phyloP scores from a whole-genome alignment of 92 coral and sea anemone genomes.

The Paramuricea clavata region DNA sequence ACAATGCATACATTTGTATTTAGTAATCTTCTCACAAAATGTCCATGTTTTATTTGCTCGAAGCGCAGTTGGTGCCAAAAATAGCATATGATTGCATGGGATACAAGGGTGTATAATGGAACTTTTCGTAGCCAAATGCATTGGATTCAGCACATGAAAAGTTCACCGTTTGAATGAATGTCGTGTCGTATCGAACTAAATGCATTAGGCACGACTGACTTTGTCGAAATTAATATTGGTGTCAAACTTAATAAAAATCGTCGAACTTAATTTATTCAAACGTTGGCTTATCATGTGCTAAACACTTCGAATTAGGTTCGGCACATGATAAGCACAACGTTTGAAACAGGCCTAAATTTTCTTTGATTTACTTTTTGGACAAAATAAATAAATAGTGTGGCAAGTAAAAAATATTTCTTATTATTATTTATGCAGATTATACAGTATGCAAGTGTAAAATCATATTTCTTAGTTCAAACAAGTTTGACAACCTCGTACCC shows the following conservation, averaged over 20 bases:
- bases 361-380: too few relatives aligned
- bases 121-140: neutral
- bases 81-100: neutral
- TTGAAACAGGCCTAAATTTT: conserved; percentile 1
- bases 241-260: conserved; percentile 16
- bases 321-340: conserved; percentile 37
- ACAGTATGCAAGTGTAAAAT: too few relatives aligned
- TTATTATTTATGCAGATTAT: too few relatives aligned
- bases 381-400: too few relatives aligned
- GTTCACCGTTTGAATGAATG: conserved; percentile 23
- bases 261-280: conserved; percentile 30
- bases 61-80: neutral
- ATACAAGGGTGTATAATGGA: neutral
- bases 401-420: too few relatives aligned
- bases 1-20: conserved; percentile 29
- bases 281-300: conserved; percentile 48
- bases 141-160: conserved; percentile 28
- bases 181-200: conserved; percentile 3
- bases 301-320: conserved; percentile 32
- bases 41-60: conserved; percentile 1
- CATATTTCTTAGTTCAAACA: too few relatives aligned
- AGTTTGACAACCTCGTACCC: too few relatives aligned
- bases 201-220: neutral
- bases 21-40: conserved; percentile 12
- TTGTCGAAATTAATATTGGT: neutral